Conservation (phyloP, 2,888 invertebrate genomes). For the Periphyllus acericola region DNA sequence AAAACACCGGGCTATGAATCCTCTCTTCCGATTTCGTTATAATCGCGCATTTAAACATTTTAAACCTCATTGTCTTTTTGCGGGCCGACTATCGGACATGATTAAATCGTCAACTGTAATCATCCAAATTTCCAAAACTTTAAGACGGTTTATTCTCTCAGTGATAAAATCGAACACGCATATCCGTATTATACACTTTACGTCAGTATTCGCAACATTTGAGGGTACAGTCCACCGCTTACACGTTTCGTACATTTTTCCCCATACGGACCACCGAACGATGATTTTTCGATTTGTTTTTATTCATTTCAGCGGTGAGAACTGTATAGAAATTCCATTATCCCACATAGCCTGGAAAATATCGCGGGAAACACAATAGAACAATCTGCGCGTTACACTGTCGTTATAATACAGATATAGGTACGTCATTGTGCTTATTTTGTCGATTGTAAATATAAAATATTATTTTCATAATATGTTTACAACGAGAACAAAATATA, state of each 20-base stretch:
- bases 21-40: neutral
- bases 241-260: neutral
- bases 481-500: neutral
- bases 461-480: neutral
- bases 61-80: neutral
- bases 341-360: conserved; percentile 14
- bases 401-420: neutral
- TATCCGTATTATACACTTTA: no score
- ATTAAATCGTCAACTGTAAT: no score
- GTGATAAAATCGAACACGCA: no score
- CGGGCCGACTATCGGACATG: neutral
- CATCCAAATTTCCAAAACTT: no score
- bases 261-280: no score
- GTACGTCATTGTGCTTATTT: neutral
- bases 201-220: neutral
- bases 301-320: neutral
- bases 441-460: conserved; percentile 18
- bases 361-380: conserved; percentile 15
- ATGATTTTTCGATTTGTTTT: conserved; percentile 27
- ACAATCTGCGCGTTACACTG: neutral
- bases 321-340: conserved; percentile 2
- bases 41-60: neutral
- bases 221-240: neutral
- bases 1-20: neutral
- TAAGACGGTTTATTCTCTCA: no score